A percentile compares a stretch with the other conserved stretches of the same genome.
These are phyloP conservation scores for Meloidogyne hapla DNA, from an alignment of 1,140 invertebrate species.

Conservation along the genomic window DNA sequence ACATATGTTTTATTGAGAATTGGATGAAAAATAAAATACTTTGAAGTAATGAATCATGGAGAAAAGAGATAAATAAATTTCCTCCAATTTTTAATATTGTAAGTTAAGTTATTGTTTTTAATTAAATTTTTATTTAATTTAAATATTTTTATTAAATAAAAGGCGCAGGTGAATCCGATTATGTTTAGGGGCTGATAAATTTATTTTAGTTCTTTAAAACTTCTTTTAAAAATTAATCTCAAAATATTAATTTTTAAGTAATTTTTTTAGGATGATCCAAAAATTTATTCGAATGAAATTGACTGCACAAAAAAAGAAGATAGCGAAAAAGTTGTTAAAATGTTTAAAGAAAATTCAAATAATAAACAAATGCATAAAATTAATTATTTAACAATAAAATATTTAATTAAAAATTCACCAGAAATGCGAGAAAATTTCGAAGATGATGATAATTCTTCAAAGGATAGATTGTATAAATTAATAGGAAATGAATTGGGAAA, in stretches of 20 bases:
- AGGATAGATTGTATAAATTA: background rate
- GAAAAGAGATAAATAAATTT: background rate
- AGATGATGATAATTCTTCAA: background rate
- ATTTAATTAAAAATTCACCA: background rate
- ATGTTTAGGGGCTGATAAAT: no score
- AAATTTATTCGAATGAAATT: background rate
- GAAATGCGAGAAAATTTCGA: background rate
- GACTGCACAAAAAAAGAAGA: background rate
- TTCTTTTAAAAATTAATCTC: background rate
- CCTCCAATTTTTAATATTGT: background rate
- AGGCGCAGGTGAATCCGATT: no score
- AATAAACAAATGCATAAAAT: background rate
- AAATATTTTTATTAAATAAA: no score
- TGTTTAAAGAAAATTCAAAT: background rate
- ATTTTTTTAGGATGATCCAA: background rate
- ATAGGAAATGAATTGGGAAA: background rate
- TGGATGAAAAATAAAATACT: background rate
- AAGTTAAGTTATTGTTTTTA: background rate
- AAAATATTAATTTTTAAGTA: background rate
- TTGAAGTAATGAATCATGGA: background rate
- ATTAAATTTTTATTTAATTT: no score
- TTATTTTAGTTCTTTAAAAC: no score
- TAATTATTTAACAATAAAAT: slow-evolving; percentile 11
- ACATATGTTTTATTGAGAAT: background rate
- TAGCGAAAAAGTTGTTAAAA: background rate